Percentiles rank a stretch among this genome's conserved stretches.
phyloP scores from a whole-genome alignment of 2,797 vertebrate species.

The Anabacerthia variegaticeps region DNA sequence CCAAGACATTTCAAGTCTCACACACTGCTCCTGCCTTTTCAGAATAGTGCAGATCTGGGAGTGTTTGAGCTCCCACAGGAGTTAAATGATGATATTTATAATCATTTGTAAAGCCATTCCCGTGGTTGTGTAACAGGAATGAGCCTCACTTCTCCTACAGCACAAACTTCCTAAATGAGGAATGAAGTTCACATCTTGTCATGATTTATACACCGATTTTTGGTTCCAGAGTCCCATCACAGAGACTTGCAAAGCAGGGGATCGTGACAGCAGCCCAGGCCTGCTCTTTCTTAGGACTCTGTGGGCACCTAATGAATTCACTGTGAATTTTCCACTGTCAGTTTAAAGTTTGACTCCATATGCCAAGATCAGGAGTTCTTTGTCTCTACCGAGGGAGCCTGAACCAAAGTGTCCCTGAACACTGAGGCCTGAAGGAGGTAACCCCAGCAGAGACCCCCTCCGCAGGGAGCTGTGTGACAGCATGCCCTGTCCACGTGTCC shows the following conservation, averaged over 20 bases:
- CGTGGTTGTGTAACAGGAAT: not conserved
- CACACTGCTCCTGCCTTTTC: not conserved
- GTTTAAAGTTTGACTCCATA: not conserved
- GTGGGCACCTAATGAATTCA: not conserved
- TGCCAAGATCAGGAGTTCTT: not conserved
- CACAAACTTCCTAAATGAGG: not conserved
- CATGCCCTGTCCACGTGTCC: not conserved
- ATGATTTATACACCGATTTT: not conserved
- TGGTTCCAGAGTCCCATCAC: not conserved
- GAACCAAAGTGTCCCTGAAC: not conserved
- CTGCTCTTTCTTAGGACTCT: not conserved
- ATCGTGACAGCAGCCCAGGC: not conserved
- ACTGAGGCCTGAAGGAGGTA: not conserved
- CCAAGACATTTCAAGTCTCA: not conserved
- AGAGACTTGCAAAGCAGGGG: not conserved
- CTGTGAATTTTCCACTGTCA: not conserved
- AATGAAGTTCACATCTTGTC: not conserved
- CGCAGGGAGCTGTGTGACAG: not conserved
- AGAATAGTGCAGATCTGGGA: not conserved
- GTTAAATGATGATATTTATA: slow-evolving; percentile 16
- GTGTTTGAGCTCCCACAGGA: slow-evolving; percentile 1
- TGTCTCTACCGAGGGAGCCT: not conserved
- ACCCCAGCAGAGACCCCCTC: not conserved
- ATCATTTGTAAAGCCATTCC: not conserved
- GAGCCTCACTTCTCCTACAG: not conserved